phyloP scores from a whole-genome alignment of 2,888 invertebrate species.

The Aspidapion aeneum region DNA sequence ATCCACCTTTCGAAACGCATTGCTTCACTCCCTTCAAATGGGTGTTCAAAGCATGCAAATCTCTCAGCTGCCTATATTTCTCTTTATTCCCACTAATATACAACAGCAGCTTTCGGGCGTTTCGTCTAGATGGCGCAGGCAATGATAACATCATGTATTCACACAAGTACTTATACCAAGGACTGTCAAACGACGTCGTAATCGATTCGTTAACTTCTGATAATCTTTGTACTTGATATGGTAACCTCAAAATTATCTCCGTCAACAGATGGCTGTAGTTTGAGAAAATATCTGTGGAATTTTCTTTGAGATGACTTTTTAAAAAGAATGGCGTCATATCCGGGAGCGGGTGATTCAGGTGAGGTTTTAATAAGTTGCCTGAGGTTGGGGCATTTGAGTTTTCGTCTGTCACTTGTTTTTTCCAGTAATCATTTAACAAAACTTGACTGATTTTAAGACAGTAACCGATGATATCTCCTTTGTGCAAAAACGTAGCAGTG shows the following conservation, averaged over 20 bases:
- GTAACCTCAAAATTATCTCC: slow-evolving; percentile 89
- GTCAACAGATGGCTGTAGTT: slow-evolving; percentile 92
- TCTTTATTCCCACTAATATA: slow-evolving; percentile 95
- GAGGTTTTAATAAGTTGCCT: slow-evolving; percentile 76
- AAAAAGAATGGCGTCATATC: slow-evolving; percentile 96
- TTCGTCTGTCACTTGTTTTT: slow-evolving; percentile 51
- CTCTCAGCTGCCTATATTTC: slow-evolving; percentile 89
- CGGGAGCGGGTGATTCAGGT: slow-evolving; percentile 76
- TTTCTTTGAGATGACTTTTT: slow-evolving; percentile 87
- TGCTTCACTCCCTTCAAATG: slow-evolving; percentile 68
- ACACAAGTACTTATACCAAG: slow-evolving; percentile 80
- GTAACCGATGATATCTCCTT: slow-evolving; percentile 68
- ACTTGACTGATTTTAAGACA: slow-evolving; percentile 69
- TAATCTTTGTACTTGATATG: slow-evolving; percentile 89
- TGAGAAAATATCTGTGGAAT: slow-evolving; percentile 89
- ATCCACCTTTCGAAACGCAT: slow-evolving; percentile 56
- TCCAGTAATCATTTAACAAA: slow-evolving; percentile 72
- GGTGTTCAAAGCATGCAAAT: slow-evolving; percentile 88
- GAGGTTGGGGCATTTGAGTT: slow-evolving; percentile 38
- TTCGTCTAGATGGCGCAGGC: slow-evolving; percentile 83
- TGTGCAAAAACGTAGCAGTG: slow-evolving; percentile 66
- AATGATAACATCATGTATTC: slow-evolving; percentile 81
- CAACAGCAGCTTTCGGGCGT: slow-evolving; percentile 87
- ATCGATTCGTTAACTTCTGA: slow-evolving; percentile 55
- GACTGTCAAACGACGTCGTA: slow-evolving; percentile 52